A percentile compares a stretch with the other conserved stretches of the same genome.
These are phyloP conservation scores for Papilio demoleus DNA, from an alignment of 2,888 invertebrate species.

Conservation along the genomic window DNA sequence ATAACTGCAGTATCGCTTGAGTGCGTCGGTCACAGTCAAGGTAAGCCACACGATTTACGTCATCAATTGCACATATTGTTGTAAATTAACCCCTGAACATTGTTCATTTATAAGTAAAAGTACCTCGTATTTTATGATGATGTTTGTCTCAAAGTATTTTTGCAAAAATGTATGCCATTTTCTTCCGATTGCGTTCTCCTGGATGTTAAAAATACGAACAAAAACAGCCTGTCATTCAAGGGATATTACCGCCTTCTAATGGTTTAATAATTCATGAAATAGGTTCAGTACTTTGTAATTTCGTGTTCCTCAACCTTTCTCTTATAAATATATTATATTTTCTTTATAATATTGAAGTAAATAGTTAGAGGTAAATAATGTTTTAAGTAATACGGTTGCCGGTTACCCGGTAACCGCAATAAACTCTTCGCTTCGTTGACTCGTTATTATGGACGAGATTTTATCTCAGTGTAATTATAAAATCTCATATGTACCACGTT, in stretches of 20 bases:
- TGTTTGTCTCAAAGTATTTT: no score
- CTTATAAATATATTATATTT: neutral
- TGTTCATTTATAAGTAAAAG: neutral
- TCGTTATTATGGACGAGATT: slow-evolving; percentile 18
- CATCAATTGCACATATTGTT: neutral
- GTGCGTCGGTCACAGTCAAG: slow-evolving; percentile 52
- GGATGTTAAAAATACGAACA: no score
- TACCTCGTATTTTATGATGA: no score
- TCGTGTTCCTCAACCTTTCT: no score
- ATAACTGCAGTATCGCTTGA: slow-evolving; percentile 44
- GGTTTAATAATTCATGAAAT: no score
- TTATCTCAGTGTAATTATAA: slow-evolving; percentile 28
- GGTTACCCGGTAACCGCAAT: slow-evolving; percentile 10
- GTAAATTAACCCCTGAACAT: neutral
- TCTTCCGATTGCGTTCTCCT: no score
- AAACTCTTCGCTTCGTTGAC: slow-evolving; percentile 6
- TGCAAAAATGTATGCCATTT: no score
- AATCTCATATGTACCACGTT: slow-evolving; percentile 1
- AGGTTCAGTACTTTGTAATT: no score
- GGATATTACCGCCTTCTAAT: no score
- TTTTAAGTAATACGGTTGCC: neutral
- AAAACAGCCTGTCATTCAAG: no score
- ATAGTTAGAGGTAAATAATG: neutral
- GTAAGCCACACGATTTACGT: slow-evolving; percentile 40
- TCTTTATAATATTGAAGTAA: neutral